phyloP scores from a whole-genome alignment of 1,140 invertebrate genomes.

The Penaeus indicus region DNA sequence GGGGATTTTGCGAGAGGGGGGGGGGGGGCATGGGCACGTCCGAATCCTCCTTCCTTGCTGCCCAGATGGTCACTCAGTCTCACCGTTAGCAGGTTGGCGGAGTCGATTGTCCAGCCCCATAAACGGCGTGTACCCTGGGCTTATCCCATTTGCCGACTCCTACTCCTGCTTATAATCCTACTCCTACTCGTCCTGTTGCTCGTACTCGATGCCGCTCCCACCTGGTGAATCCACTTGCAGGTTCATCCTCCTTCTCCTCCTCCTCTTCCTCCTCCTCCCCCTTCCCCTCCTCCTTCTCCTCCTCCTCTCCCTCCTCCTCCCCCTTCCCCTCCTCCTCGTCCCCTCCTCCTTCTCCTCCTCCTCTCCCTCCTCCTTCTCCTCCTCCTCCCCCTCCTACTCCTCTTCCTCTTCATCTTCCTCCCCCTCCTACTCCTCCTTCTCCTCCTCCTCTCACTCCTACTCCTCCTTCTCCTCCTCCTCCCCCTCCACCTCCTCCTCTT shows the following conservation, averaged over 20 bases:
- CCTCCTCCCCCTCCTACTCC: not conserved
- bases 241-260: not conserved
- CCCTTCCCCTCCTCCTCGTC: not conserved
- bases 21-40: not conserved
- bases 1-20: not conserved
- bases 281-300: not conserved
- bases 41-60: too few species aligned
- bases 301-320: constrained; percentile 5
- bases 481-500: not conserved
- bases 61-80: too few species aligned
- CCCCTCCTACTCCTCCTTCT: not conserved
- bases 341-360: not conserved
- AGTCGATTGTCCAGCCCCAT: too few species aligned
- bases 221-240: not conserved
- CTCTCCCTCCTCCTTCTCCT: not conserved
- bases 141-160: too few species aligned
- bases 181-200: not conserved
- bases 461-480: not conserved
- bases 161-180: too few species aligned
- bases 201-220: not conserved
- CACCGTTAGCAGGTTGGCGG: too few species aligned
- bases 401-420: not conserved
- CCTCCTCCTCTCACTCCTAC: not conserved
- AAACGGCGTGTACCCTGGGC: too few species aligned
- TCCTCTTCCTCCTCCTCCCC: not conserved